Evolutionary conservation across 2,113 vertebrate species (phyloP), one percentile per base, ranked within the genome.

Genomic region (Puffinus mauretanicus): DNA sequence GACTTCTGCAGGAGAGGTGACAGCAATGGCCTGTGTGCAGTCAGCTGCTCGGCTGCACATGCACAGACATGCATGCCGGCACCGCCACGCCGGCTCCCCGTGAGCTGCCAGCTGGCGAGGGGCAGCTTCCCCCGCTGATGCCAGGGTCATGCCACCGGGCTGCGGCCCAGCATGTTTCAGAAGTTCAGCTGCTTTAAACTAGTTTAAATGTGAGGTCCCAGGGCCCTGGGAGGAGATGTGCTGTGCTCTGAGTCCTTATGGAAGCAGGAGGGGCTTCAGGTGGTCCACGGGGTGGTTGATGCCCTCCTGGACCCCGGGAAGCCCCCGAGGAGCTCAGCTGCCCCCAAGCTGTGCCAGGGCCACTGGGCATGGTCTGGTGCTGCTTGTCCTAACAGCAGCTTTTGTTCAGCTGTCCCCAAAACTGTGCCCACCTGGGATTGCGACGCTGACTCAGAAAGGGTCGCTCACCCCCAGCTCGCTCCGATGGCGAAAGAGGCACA

Each of bases 191-290:
- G 52, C 57, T 60, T 17, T 16, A 25, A 54, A 30, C 10, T 9
- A 20, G 4, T 12, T 65, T 9, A 19, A 62, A 30, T 0, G 0
- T 1, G 46, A 81, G 69, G 46, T 13, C 19, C 58, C 27, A 2
- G 17, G 22, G 67, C 11, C 29, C 36, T 13, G 42, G 34, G 42
- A 81, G 34, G 42, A 81, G 21, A 46, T 4, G 3, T 14, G 58
- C 36, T 0, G 1, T 10, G 25, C 25, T 6, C 21, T 1, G 5
- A n/a, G 38, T 13, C 22, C 27, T 5, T 17, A 1, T 0, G 6
- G 46, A 62, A 57, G 27, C 22, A 71, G 42, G 13, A 82, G 12
- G 29, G 20, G 14, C 47, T 89, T 61, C 52, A 30, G 46, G 54
- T 47, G 44, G 19, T 22, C 38, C n/a, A 10, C 0, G 2, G 52